Evolutionary conservation across 2,113 vertebrate genomes (phyloP), one percentile per base, ranked within the genome.

Genomic region (Solea solea): DNA sequence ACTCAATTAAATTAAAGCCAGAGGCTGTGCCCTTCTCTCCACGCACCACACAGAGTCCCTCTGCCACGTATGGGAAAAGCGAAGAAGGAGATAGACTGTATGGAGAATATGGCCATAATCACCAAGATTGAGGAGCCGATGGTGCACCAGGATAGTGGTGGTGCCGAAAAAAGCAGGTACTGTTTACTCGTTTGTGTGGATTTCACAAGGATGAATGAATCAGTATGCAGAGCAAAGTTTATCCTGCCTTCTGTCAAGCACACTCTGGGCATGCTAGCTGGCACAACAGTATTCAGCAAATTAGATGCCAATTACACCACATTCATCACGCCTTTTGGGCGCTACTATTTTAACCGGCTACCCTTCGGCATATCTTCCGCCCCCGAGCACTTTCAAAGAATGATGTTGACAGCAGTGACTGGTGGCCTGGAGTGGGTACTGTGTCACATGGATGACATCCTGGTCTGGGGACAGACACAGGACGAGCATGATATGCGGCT

Each of bases 261-360:
- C 9, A 78, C 11, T 0, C 16, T 84, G 0, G 71, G 71, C 15
- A 62, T 60, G 27, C 1, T 84, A 0, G 46, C 55, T 9, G 67
- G 62, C 9, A 66, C 60, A 8, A n/a, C 8, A 5, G 6, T 81
- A 16, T 84, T 81, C 14, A 79, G 50, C 41, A 76, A 82, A 21
- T 11, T 86, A 1, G 67, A 54, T 52, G 64, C 65, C 0, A 84
- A 81, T 9, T 60, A 69, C 7, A 80, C 70, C 9, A 80, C 13
- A 0, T 86, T 86, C 55, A 76, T 76, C n/a, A 81, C 66, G 1
- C 72, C 62, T 2, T 88, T 82, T 64, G 67, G 74, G 28, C 12
- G 12, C 11, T 13, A 12, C 12, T 46, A 46, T 46, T 46, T 46
- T 14, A 46, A 46, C 45, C 10, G 12, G 13, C 5, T 83, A 8